Percentiles rank a stretch among this genome's conserved stretches.
Conservation (phyloP, 1,140 invertebrate species). For the Portunus trituberculatus region DNA sequence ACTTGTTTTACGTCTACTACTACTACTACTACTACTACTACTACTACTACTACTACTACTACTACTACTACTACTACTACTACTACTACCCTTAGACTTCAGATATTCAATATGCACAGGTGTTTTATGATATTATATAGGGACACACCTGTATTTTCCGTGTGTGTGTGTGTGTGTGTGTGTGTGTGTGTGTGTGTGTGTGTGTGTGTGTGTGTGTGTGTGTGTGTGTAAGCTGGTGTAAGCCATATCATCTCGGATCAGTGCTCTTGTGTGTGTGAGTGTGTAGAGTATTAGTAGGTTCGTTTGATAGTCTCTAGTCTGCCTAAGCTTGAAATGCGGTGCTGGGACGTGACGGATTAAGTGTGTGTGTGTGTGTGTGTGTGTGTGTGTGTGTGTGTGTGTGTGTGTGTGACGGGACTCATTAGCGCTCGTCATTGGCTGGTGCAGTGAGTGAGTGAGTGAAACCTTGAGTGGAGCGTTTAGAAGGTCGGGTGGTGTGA, state of each 20-base stretch:
- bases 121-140: not conserved
- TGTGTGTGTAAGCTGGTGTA: not conserved
- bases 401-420: not conserved
- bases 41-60: too few species aligned
- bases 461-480: too few species aligned
- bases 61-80: too few species aligned
- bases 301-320: too few species aligned
- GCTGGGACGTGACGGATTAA: not conserved
- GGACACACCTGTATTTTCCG: not conserved
- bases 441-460: not conserved
- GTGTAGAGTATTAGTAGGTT: too few species aligned
- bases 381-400: slow-evolving; percentile 23
- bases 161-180: slow-evolving; percentile 44
- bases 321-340: not conserved
- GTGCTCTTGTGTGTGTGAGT: not conserved
- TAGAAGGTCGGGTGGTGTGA: too few species aligned
- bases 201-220: slow-evolving; percentile 28
- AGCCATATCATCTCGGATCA: not conserved
- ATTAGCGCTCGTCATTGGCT: not conserved
- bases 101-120: too few species aligned
- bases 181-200: slow-evolving; percentile 50
- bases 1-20: not conserved
- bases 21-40: too few species aligned
- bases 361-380: slow-evolving; percentile 46
- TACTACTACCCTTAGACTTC: not conserved